Percentiles rank a stretch among this genome's conserved stretches.
Conservation (phyloP, 1,140 invertebrate species). For the Pectinophora gossypiella region DNA sequence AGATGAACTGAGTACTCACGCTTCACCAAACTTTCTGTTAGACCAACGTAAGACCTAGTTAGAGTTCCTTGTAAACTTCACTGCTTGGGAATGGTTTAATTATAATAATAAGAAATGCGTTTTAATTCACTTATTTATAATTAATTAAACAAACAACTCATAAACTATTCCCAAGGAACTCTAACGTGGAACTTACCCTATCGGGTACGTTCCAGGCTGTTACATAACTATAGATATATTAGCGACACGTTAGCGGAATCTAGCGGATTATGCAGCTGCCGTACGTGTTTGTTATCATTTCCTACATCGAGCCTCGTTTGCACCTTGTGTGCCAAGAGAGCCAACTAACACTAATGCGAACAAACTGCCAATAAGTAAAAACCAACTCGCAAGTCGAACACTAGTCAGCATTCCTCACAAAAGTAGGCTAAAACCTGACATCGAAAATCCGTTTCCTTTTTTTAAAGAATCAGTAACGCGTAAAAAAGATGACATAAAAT, state of each 20-base stretch:
- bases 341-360: not conserved
- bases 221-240: not conserved
- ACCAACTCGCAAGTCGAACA: not conserved
- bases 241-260: not conserved
- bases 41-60: too few species aligned
- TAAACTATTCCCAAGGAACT: too few species aligned
- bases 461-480: not conserved
- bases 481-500: conserved; percentile 1
- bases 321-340: not conserved
- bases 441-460: not conserved
- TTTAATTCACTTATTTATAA: too few species aligned
- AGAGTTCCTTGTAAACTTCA: too few species aligned
- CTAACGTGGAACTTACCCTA: too few species aligned
- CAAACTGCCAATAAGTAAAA: not conserved
- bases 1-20: too few species aligned
- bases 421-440: not conserved
- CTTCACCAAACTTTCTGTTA: too few species aligned
- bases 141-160: too few species aligned
- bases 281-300: not conserved
- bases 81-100: too few species aligned
- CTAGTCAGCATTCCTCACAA: not conserved
- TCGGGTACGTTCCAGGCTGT: not conserved
- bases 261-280: not conserved
- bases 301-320: not conserved
- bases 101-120: too few species aligned